These are phyloP conservation scores for Ricordea florida DNA, from an alignment of 92 coral and sea anemone species.

Conservation along the genomic window DNA sequence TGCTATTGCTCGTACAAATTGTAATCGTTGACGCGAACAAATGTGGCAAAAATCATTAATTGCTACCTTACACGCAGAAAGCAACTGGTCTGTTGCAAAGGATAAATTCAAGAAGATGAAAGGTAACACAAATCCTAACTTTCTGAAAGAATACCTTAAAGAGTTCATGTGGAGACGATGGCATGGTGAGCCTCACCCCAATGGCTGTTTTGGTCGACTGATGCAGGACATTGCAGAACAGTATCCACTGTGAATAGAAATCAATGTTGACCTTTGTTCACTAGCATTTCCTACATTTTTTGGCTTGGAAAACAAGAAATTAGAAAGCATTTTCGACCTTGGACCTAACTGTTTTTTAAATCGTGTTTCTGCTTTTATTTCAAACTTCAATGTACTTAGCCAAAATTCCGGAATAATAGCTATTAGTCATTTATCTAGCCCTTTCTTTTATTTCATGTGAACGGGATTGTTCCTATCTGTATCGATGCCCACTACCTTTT, in stretches of 20 bases:
- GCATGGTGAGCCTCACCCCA: constrained; percentile 17
- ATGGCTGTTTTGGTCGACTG: not conserved
- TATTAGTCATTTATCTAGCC: not conserved
- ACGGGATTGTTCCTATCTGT: not conserved
- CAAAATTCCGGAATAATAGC: not conserved
- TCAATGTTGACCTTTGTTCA: not conserved
- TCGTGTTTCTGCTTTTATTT: constrained; percentile 1
- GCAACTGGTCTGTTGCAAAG: constrained; percentile 5
- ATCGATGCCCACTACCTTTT: not conserved
- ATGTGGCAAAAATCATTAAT: not conserved
- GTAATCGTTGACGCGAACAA: too few species aligned
- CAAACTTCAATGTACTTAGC: constrained; percentile 12
- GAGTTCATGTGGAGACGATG: constrained; percentile 28
- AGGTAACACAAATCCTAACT: not conserved
- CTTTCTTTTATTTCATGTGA: not conserved
- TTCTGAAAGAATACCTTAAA: not conserved
- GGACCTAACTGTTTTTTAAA: constrained; percentile 2
- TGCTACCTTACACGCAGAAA: too few species aligned
- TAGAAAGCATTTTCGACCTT: not conserved
- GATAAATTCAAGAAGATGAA: constrained; percentile 15
- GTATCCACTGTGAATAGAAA: constrained; percentile 11
- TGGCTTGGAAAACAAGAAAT: not conserved
- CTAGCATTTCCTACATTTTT: not conserved
- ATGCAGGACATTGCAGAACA: not conserved
- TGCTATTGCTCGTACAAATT: too few species aligned